A percentile compares a stretch with the other conserved stretches of the same genome.
Evolutionary conservation across 2,797 vertebrate species (phyloP).

Genomic region (Sebastes minor): DNA sequence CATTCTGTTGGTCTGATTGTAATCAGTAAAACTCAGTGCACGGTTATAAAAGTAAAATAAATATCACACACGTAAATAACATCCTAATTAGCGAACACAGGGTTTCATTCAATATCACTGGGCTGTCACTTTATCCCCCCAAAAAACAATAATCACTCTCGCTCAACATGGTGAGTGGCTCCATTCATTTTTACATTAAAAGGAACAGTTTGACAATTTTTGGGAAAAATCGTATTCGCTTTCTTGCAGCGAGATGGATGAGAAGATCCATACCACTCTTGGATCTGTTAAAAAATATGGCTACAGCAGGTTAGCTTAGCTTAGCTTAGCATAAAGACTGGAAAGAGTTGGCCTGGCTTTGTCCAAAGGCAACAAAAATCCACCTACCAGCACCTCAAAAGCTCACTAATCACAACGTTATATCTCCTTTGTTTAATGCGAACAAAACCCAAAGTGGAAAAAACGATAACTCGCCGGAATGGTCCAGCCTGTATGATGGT

Average conservation of each 20-base stretch:
- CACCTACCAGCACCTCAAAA: background rate
- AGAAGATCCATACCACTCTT: background rate
- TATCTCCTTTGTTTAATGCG: background rate
- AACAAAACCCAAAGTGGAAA: background rate
- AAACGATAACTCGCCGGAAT: background rate
- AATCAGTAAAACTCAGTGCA: slow-evolving; percentile 54
- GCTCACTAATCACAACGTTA: background rate
- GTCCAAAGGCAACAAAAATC: background rate
- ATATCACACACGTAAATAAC: slow-evolving; percentile 31
- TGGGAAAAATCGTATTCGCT: background rate
- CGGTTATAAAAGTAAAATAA: slow-evolving; percentile 55
- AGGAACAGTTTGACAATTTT: background rate
- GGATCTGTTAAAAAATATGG: background rate
- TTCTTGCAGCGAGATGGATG: background rate
- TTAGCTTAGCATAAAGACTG: background rate
- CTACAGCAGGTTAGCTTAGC: background rate
- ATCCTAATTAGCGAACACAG: background rate
- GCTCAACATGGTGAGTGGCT: background rate
- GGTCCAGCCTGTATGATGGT: accelerated
- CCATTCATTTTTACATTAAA: background rate
- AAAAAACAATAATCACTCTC: background rate
- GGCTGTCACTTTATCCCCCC: background rate
- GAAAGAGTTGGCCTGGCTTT: background rate
- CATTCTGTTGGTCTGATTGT: slow-evolving; percentile 28
- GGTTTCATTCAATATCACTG: background rate